These are phyloP conservation scores for Melangyna quadrimaculata DNA, from an alignment of 2,888 invertebrate genomes.

Conservation along the genomic window DNA sequence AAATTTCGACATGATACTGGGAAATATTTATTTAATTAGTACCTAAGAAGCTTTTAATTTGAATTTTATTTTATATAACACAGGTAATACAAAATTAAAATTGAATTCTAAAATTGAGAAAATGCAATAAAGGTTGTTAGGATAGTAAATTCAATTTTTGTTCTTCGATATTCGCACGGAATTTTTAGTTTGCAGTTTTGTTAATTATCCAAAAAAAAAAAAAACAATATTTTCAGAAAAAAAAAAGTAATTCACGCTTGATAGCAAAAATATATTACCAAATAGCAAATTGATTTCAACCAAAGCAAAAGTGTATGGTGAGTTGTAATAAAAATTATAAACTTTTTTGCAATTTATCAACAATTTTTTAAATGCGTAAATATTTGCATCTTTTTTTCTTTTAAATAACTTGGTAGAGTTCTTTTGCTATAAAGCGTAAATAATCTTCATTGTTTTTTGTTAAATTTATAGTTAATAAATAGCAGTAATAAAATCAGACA, in stretches of 20 bases:
- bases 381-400: not conserved
- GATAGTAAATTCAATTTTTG: slow-evolving; percentile 61
- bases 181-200: not conserved
- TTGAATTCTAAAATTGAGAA: not conserved
- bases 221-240: not conserved
- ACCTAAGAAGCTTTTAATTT: too few relatives aligned
- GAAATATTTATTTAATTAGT: too few relatives aligned
- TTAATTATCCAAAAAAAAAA: not conserved
- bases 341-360: not conserved
- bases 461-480: slow-evolving; percentile 9
- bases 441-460: not conserved
- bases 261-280: not conserved
- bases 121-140: slow-evolving; percentile 40
- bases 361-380: not conserved
- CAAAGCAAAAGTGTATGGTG: not conserved
- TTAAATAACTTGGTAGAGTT: not conserved
- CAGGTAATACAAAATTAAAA: not conserved
- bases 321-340: not conserved
- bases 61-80: too few relatives aligned
- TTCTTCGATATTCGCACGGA: slow-evolving; percentile 55
- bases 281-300: not conserved
- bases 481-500: slow-evolving; percentile 28
- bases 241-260: not conserved
- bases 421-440: slow-evolving; percentile 1
- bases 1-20: too few relatives aligned